Conservation (phyloP, 2,888 invertebrate species). For the Drosophila koepferae region DNA sequence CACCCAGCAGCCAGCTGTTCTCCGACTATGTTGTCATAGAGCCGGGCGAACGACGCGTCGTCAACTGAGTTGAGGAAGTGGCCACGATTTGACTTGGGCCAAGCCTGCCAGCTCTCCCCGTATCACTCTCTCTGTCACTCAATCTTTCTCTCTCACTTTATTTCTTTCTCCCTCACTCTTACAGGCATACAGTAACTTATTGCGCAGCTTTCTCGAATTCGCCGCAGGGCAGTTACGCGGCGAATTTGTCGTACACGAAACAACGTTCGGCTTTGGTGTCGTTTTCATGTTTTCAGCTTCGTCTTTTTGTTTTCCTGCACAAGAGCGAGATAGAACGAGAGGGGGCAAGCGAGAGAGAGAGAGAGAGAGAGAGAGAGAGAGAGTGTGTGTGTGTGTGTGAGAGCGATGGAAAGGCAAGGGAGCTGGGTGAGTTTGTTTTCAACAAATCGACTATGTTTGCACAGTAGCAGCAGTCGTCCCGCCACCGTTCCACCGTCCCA, state of each 20-base stretch:
- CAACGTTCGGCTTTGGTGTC: constrained; percentile 31
- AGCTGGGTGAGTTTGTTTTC: constrained; percentile 43
- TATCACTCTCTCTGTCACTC: no score
- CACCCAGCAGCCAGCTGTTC: constrained; percentile 7
- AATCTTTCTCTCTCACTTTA: neutral
- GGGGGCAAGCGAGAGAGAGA: neutral
- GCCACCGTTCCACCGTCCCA: no score
- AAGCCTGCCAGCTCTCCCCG: constrained; percentile 1
- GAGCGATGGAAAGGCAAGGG: no score
- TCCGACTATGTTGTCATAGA: constrained; percentile 35
- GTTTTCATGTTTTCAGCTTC: constrained; percentile 14
- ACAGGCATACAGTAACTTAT: neutral
- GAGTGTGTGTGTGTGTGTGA: neutral
- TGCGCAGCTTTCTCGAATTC: constrained; percentile 57
- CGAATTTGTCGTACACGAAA: constrained; percentile 51
- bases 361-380: neutral
- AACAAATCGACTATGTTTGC: constrained; percentile 64
- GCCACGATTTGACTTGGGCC: constrained; percentile 47
- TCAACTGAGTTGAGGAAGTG: constrained; percentile 45
- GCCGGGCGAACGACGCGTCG: constrained; percentile 16
- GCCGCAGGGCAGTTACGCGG: constrained; percentile 58
- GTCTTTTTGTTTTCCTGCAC: neutral
- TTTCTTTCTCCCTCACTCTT: neutral
- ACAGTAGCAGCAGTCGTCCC: constrained; percentile 19
- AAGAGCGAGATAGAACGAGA: neutral